Conservation (phyloP, 2,113 vertebrate genomes). For the cattle (Bos taurus) region DNA sequence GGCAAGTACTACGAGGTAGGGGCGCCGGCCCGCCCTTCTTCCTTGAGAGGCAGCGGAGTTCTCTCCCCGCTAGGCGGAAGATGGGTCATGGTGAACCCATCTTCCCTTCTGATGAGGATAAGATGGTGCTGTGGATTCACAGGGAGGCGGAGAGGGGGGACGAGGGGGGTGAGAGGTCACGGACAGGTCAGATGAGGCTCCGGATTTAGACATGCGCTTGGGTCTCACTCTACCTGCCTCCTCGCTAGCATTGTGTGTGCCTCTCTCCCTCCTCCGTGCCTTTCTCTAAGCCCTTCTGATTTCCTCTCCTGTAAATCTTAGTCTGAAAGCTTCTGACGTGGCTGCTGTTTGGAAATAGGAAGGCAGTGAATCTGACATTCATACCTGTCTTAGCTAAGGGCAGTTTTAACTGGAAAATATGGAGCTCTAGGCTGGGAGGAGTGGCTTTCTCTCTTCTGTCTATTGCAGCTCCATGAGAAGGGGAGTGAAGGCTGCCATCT, state of each 20-base stretch:
- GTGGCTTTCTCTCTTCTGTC: not conserved
- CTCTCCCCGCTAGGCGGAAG: too few species aligned
- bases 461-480: not conserved
- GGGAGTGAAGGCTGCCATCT: not conserved
- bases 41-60: fast-evolving
- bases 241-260: not conserved
- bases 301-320: not conserved
- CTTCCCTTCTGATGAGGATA: fast-evolving
- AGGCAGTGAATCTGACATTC: slow-evolving; percentile 11
- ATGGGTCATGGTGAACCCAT: not conserved
- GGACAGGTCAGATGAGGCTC: not conserved
- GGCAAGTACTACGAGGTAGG: slow-evolving; percentile 96
- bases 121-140: fast-evolving
- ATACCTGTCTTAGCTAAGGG: not conserved
- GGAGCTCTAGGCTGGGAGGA: not conserved
- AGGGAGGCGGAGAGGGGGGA: not conserved
- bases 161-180: not conserved
- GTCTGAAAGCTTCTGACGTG: not conserved
- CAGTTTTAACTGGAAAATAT: slow-evolving; percentile 1
- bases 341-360: not conserved
- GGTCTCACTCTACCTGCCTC: not conserved
- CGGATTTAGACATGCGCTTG: not conserved
- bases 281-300: not conserved
- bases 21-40: fast-evolving
- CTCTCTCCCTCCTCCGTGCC: not conserved